Evolutionary conservation across 1,140 invertebrate genomes (phyloP), one percentile per base, ranked within the genome.

Genomic region (Aphelenchoides avenae): DNA sequence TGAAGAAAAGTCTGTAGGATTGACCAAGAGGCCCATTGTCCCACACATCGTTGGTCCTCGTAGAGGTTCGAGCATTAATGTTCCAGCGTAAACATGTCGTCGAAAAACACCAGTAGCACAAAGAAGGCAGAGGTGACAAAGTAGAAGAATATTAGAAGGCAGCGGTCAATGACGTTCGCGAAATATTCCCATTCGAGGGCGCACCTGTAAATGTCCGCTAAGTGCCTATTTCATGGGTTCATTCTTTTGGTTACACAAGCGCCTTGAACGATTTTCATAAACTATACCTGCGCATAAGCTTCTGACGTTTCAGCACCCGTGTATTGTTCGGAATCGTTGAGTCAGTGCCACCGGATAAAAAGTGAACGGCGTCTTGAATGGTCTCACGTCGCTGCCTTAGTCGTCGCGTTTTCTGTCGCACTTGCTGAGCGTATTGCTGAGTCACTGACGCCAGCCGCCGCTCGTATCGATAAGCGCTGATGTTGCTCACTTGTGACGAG

Each of bases 101-200:
- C 71, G 41, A 71, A 74, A 39, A 62, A 73, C 22, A 54, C 52
- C 7, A 74, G 34, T 15, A 74, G 34, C 1, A 60, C 20, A 39
- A 74, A 74, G 31, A 74, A 76, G 9, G 57, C 30, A 30, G 68
- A 44, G 6, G 71, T 70, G 9, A 77, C 61, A 18, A 64, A 27
- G 11, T 36, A 53, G 51, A 74, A 74, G 1, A 77, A 24, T 7
- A 57, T 57, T 3, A 74, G 58, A 2, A 74, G 57, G 27, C 56
- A 39, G 2, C 71, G 53, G 36, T 74, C 71, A 29, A 74, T 57
- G 6, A 71, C 65, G 46, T 73, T 77, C 9, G 71, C 71, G n/a
- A 77, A 31, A 44, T 57, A 74, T 61, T 74, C 71, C 73, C 74
- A 74, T 60, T 74, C 71, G 37, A 74, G 37, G 5, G 71, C 68